Evolutionary conservation across 1,140 invertebrate genomes (phyloP).

Genomic region (Sycophaga agraensis): DNA sequence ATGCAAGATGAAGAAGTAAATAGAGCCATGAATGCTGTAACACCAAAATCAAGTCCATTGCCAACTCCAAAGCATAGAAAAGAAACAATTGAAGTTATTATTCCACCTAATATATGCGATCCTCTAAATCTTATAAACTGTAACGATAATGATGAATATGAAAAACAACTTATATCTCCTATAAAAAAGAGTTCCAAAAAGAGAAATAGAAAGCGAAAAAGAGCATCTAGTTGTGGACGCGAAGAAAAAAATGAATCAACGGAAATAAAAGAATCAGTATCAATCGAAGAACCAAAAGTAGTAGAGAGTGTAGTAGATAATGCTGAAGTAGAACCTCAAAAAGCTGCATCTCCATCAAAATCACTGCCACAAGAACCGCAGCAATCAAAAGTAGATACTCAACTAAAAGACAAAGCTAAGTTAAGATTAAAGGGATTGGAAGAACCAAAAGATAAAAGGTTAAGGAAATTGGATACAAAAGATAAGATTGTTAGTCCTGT

Average conservation of each 20-base stretch:
- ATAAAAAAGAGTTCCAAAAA: conserved; percentile 65
- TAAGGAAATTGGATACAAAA: conserved; percentile 69
- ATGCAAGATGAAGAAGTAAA: conserved; percentile 87
- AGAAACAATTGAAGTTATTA: conserved; percentile 84
- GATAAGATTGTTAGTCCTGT: conserved; percentile 93
- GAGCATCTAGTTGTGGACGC: conserved; percentile 59
- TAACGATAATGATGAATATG: conserved; percentile 79
- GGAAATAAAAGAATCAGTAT: conserved; percentile 34
- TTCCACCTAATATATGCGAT: conserved; percentile 89
- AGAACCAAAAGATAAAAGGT: conserved; percentile 57
- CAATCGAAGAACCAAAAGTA: conserved; percentile 15
- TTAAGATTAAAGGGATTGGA: conserved; percentile 50
- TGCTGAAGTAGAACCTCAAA: conserved; percentile 21
- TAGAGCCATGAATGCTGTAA: conserved; percentile 81
- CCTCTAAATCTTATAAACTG: conserved; percentile 83
- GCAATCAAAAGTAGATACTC: conserved; percentile 45
- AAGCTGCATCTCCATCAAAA: background rate
- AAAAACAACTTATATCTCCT: conserved; percentile 69
- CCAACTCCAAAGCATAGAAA: conserved; percentile 82
- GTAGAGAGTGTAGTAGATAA: conserved; percentile 31
- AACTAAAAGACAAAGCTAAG: conserved; percentile 49
- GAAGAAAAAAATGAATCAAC: conserved; percentile 44
- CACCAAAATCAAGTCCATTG: conserved; percentile 83
- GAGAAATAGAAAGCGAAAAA: conserved; percentile 58
- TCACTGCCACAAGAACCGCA: conserved; percentile 32